Evolutionary conservation across 2,888 invertebrate genomes (phyloP), one percentile per base, ranked within the genome.

Genomic region (Ptychoptera albimana): DNA sequence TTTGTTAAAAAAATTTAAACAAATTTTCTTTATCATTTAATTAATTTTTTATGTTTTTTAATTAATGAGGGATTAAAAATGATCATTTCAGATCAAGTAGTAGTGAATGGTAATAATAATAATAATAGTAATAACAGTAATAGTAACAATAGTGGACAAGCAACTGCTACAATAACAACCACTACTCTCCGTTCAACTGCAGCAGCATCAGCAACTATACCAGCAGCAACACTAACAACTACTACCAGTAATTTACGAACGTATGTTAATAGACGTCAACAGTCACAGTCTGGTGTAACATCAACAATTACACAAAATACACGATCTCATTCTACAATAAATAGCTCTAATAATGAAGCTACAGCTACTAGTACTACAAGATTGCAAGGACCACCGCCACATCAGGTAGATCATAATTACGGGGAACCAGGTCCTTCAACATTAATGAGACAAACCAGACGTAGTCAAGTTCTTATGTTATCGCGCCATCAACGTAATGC

Each of bases 401-500:
- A 43, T 13, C 51, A 53, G 50, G 51, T 51, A 12, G 66, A 66
- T 54, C 65, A 66, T 46, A 63, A 64, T 48, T 66, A 66, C 50
- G 62, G 60, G 13, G 60, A 57, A 43, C 56, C 59, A 9, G 59
- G 60, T 4, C 56, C 59, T 12, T 58, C 59, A 9, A 49, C 53
- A 29, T 39, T 51, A 40, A 57, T 62, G 9, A 55, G 57, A n/a
- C 37, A 44, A 15, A 53, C 60, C 8, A 57, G 64, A 2, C 60
- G 61, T 11, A 23, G 23, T 23, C 23, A 23, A 23, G 23, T 23
- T 23, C 4, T 23, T 23, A 56, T 60, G 10, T 49, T 66, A 14
- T 65, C 64, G 1, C 58, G 66, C 0, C 65, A 65, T 53, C 63
- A 64, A 46, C 57, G 63, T 2, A 64, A 63, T 47, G 61, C 63